These are phyloP conservation scores for Cotesia chilonis DNA, from an alignment of 1,140 invertebrate genomes.

Conservation along the genomic window DNA sequence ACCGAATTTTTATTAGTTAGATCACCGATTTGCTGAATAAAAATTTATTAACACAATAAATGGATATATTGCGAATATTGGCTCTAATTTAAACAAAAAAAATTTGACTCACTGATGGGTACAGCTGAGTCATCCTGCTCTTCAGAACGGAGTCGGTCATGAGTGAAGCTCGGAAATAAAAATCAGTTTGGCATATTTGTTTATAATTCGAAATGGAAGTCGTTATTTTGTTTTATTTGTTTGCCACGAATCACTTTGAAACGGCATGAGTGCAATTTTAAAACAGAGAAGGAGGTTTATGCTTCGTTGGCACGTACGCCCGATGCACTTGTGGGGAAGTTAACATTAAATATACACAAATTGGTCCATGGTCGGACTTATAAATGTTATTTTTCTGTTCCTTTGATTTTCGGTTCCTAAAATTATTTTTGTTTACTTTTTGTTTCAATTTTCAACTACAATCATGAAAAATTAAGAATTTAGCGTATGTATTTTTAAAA, in stretches of 20 bases:
- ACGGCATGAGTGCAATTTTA: neutral
- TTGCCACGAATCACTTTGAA: constrained; percentile 19
- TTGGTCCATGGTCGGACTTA: neutral
- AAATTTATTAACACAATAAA: neutral
- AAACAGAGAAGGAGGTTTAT: constrained; percentile 6
- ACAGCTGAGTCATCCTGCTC: neutral
- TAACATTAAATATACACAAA: constrained; percentile 10
- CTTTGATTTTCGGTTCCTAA: neutral
- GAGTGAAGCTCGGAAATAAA: neutral
- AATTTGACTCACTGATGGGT: neutral
- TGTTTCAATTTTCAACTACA: no score
- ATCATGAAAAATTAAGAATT: no score
- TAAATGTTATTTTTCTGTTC: neutral
- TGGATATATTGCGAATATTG: neutral
- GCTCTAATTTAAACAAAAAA: neutral
- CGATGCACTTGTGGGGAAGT: neutral
- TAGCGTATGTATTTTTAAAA: no score
- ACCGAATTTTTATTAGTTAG: neutral
- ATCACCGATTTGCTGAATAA: neutral
- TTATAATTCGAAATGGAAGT: constrained; percentile 6
- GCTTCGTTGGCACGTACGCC: constrained; percentile 4
- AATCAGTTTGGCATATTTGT: constrained; percentile 14
- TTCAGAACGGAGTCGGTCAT: no score
- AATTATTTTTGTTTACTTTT: no score
- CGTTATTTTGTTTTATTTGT: neutral